These are phyloP conservation scores for Tetropium fuscum DNA, from an alignment of 2,888 invertebrate species.

Conservation along the genomic window DNA sequence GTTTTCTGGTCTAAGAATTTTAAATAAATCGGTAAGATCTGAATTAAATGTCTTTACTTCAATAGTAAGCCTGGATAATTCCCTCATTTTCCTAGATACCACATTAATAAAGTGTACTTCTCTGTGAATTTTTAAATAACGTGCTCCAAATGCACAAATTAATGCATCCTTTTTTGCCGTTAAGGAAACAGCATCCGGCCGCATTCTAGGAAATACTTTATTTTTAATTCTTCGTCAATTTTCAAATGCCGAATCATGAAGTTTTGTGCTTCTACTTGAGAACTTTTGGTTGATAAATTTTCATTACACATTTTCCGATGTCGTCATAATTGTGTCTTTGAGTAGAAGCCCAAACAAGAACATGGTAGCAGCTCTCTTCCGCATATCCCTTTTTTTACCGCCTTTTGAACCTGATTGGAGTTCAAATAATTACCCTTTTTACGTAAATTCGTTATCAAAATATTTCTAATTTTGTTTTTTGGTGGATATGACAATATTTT, in stretches of 20 bases:
- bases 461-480: conserved; percentile 14
- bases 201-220: conserved; percentile 28
- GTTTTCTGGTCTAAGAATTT: conserved; percentile 2
- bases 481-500: conserved; percentile 13
- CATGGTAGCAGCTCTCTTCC: conserved; percentile 15
- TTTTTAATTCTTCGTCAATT: conserved; percentile 19
- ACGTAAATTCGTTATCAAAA: conserved; percentile 7
- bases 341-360: conserved; percentile 23
- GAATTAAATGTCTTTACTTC: background rate
- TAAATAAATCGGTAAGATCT: background rate
- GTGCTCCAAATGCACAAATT: background rate
- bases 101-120: background rate
- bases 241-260: conserved; percentile 13
- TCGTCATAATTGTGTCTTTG: conserved; percentile 16
- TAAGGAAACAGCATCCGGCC: conserved; percentile 11
- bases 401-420: background rate
- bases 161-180: background rate
- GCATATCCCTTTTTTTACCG: conserved; percentile 2
- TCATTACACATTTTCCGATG: conserved; percentile 16
- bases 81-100: background rate
- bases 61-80: background rate
- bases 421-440: conserved; percentile 26
- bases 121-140: conserved; percentile 1
- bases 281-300: conserved; percentile 13
- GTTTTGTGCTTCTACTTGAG: conserved; percentile 11